Percentiles rank a stretch among this genome's conserved stretches.
Evolutionary conservation across 2,888 invertebrate genomes (phyloP).

Genomic region (Parochlus steinenii): DNA sequence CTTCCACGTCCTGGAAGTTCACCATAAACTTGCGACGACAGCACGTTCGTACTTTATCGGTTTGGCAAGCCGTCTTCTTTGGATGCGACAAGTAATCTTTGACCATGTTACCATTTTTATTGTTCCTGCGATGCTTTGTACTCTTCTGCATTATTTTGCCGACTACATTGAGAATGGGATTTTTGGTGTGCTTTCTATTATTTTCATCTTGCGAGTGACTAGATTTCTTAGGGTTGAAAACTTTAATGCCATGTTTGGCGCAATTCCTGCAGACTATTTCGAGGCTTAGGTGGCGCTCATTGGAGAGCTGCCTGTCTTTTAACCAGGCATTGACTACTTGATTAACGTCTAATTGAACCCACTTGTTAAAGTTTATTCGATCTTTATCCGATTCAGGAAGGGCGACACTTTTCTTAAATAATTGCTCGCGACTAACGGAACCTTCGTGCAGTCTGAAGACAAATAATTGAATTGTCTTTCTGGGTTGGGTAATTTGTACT

Average conservation of each 20-base stretch:
- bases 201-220: conserved; percentile 17
- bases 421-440: conserved; percentile 18
- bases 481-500: neutral
- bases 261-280: conserved; percentile 37
- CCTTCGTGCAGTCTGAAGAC: conserved; percentile 23
- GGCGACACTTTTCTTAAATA: conserved; percentile 25
- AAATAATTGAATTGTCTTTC: conserved; percentile 16
- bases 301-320: conserved; percentile 22
- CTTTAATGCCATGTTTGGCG: conserved; percentile 26
- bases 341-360: conserved; percentile 44
- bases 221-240: conserved; percentile 20
- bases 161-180: conserved; percentile 25
- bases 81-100: conserved; percentile 11
- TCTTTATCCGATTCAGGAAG: conserved; percentile 21
- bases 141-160: conserved; percentile 21
- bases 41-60: conserved; percentile 37
- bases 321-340: conserved; percentile 34
- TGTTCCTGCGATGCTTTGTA: conserved; percentile 20
- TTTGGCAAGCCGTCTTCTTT: conserved; percentile 21
- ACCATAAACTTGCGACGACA: conserved; percentile 50
- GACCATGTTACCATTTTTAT: conserved; percentile 16
- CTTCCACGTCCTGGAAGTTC: conserved; percentile 44
- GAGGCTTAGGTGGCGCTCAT: conserved; percentile 32
- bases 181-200: no score
- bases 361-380: conserved; percentile 30